Conservation (phyloP, 2,113 vertebrate genomes). For the Brachyistius frenatus region DNA sequence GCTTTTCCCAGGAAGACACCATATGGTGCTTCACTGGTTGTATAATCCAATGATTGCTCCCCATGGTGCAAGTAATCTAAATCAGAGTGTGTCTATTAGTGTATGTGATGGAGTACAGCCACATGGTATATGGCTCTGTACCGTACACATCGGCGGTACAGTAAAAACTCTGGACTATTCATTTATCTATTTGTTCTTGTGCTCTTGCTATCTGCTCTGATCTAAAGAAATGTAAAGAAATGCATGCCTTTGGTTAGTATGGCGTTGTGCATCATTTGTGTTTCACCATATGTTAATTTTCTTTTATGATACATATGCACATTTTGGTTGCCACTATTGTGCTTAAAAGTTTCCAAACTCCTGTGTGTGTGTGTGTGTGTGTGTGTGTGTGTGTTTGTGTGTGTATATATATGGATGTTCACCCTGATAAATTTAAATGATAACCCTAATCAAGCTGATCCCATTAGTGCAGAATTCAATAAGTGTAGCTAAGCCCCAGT, state of each 20-base stretch:
- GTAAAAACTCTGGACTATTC: no score
- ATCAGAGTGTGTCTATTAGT: not conserved
- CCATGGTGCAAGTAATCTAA: not conserved
- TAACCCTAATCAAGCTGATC: constrained; percentile 55
- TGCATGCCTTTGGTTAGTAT: no score
- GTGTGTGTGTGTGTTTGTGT: not conserved
- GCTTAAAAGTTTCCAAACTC: constrained; percentile 1
- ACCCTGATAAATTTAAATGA: constrained; percentile 46
- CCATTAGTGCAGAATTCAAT: constrained; percentile 61
- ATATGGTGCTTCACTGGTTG: constrained; percentile 30
- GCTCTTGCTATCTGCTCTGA: no score
- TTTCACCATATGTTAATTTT: not conserved
- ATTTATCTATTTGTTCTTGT: no score
- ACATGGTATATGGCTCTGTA: not conserved
- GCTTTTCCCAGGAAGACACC: constrained; percentile 34
- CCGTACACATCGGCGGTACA: not conserved
- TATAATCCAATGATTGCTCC: constrained; percentile 52
- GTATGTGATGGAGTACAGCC: not conserved
- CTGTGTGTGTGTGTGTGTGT: not conserved
- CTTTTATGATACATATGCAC: no score
- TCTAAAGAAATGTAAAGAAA: no score
- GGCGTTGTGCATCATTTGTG: not conserved
- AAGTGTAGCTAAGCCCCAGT: constrained; percentile 55
- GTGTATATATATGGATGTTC: not conserved
- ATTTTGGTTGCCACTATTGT: not conserved